These are phyloP conservation scores for Lordiphosa clarofinis DNA, from an alignment of 1,140 invertebrate species.

Conservation along the genomic window DNA sequence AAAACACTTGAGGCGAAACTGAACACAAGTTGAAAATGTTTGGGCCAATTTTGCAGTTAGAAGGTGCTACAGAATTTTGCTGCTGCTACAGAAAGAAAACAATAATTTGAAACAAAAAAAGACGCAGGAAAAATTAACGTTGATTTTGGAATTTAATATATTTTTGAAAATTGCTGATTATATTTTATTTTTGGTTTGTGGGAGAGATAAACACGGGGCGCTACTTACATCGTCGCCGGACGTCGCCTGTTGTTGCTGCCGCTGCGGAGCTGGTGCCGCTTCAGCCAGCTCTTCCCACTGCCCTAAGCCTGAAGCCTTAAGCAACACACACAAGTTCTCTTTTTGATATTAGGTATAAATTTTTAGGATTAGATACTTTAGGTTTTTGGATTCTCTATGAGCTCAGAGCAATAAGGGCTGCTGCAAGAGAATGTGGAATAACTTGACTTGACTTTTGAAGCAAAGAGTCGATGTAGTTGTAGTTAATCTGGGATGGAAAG, in stretches of 20 bases:
- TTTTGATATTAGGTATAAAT: slow-evolving; percentile 26
- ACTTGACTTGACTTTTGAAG: no score
- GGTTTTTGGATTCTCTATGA: slow-evolving; percentile 18
- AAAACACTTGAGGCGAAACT: slow-evolving; percentile 36
- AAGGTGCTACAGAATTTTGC: slow-evolving; percentile 31
- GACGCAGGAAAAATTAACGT: slow-evolving; percentile 21
- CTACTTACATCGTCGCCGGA: slow-evolving; percentile 72
- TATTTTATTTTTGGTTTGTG: slow-evolving; percentile 25
- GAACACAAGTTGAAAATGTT: slow-evolving; percentile 21
- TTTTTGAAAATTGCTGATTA: slow-evolving; percentile 36
- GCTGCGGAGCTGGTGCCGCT: slow-evolving; percentile 36
- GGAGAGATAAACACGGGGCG: slow-evolving; percentile 47
- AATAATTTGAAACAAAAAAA: slow-evolving; percentile 14
- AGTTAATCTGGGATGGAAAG: no score
- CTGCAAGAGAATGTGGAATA: neutral
- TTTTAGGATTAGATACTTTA: slow-evolving; percentile 5
- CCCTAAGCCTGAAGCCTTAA: slow-evolving; percentile 59
- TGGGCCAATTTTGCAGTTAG: slow-evolving; percentile 39
- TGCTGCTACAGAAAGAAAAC: slow-evolving; percentile 20
- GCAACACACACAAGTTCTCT: slow-evolving; percentile 51
- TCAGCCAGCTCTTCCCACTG: slow-evolving; percentile 71
- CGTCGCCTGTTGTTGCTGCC: slow-evolving; percentile 66
- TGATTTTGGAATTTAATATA: slow-evolving; percentile 19
- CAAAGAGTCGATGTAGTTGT: no score
- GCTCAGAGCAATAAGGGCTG: slow-evolving; percentile 5